A percentile compares a stretch with the other conserved stretches of the same genome.
These are phyloP conservation scores for Cinara cedri DNA, from an alignment of 2,888 invertebrate species.

Conservation along the genomic window DNA sequence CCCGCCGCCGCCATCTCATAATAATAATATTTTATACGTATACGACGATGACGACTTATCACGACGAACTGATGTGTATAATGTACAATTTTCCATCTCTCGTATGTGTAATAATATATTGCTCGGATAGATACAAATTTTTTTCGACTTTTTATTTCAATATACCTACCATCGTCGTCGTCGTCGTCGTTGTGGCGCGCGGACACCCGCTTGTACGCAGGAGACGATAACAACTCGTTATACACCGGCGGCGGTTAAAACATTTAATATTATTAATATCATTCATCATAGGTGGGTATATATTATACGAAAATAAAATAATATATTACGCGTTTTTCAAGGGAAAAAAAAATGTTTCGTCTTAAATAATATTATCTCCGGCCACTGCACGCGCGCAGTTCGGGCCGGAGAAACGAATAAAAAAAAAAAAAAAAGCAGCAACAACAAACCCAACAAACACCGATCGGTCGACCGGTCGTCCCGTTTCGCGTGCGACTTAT, in stretches of 20 bases:
- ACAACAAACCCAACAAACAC: too few relatives aligned
- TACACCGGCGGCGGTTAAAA: not conserved
- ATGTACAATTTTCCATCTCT: conserved; percentile 24
- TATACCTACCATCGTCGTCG: too few relatives aligned
- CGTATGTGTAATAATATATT: conserved; percentile 11
- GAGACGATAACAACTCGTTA: conserved; percentile 24
- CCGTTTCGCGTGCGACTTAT: not conserved
- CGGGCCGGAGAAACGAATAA: not conserved
- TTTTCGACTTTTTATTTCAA: not conserved
- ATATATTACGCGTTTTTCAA: too few relatives aligned
- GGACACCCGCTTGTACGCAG: conserved; percentile 7
- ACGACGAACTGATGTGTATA: not conserved
- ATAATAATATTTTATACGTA: too few relatives aligned
- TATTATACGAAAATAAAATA: too few relatives aligned
- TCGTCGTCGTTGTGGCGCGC: not conserved
- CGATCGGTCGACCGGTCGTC: not conserved
- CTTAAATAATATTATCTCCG: too few relatives aligned
- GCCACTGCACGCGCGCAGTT: too few relatives aligned
- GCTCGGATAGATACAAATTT: too few relatives aligned
- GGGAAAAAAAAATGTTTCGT: too few relatives aligned
- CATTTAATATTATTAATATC: not conserved
- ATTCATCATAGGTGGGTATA: too few relatives aligned
- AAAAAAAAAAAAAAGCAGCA: too few relatives aligned
- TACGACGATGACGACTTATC: not conserved
- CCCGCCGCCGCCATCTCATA: not conserved